Evolutionary conservation across 2,888 invertebrate species (phyloP).

Genomic region (Cecidostiba fungosa): DNA sequence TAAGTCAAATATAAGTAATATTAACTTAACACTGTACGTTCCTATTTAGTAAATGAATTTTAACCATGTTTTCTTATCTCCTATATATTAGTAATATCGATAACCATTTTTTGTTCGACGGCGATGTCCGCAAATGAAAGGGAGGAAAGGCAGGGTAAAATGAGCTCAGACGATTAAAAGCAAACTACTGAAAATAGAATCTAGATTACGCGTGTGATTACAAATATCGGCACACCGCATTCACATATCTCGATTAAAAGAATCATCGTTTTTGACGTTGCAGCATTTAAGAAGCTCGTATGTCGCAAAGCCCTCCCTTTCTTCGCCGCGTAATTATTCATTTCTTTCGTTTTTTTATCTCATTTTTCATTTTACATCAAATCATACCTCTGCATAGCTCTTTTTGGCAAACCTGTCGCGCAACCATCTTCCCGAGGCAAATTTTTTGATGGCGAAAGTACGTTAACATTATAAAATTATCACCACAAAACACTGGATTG

Average conservation of each 20-base stretch:
- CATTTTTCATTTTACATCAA: slow-evolving; percentile 11
- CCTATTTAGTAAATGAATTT: not conserved
- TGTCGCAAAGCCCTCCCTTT: slow-evolving; percentile 7
- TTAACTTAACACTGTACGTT: not conserved
- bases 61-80: not conserved
- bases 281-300: slow-evolving; percentile 43
- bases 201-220: slow-evolving; percentile 41
- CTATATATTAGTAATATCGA: slow-evolving; percentile 13
- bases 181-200: slow-evolving; percentile 56
- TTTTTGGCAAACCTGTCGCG: slow-evolving; percentile 57
- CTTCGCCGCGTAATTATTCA: not conserved
- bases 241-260: slow-evolving; percentile 3
- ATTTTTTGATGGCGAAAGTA: slow-evolving; percentile 72
- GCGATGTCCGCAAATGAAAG: not conserved
- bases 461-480: slow-evolving; percentile 69
- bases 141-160: slow-evolving; percentile 49
- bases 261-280: slow-evolving; percentile 1
- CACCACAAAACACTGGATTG: slow-evolving; percentile 49
- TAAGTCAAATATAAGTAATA: not conserved
- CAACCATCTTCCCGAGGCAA: slow-evolving; percentile 67
- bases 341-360: slow-evolving; percentile 19
- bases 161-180: slow-evolving; percentile 25
- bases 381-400: slow-evolving; percentile 17
- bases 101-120: slow-evolving; percentile 17
- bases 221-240: not conserved